phyloP scores from a whole-genome alignment of 2,113 vertebrate species.

The Hemiprocne comata region DNA sequence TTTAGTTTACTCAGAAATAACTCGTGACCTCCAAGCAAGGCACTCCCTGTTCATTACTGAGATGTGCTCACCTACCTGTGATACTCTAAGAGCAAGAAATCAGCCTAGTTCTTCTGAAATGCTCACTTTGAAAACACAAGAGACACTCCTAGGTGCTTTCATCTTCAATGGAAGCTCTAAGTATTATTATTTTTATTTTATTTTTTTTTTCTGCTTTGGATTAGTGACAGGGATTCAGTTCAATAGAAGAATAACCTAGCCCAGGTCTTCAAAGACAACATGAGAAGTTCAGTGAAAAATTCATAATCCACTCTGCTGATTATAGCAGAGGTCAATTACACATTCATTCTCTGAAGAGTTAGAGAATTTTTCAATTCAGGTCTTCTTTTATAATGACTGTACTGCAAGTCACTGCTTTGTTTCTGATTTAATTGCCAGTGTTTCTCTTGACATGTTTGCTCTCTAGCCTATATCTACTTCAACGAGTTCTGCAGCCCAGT shows the following conservation, averaged over 20 bases:
- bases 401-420: not conserved
- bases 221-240: not conserved
- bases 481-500: not conserved
- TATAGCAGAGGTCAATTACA: not conserved
- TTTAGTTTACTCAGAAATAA: not conserved
- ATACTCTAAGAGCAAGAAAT: not conserved
- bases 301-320: not conserved
- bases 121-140: not conserved
- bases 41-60: not conserved
- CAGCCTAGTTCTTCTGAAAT: not conserved
- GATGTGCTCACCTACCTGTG: not conserved
- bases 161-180: not conserved
- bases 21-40: not conserved
- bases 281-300: not conserved
- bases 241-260: not conserved
- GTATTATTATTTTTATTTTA: not conserved
- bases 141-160: not conserved
- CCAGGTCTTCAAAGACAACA: not conserved
- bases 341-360: not conserved
- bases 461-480: not conserved
- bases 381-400: not conserved
- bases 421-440: not conserved
- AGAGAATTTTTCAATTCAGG: not conserved
- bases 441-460: not conserved
- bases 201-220: too few relatives aligned